Base-by-base conservation (phyloP, 92 coral and sea anemone species). In the Epizoanthus ramosus region DNA sequence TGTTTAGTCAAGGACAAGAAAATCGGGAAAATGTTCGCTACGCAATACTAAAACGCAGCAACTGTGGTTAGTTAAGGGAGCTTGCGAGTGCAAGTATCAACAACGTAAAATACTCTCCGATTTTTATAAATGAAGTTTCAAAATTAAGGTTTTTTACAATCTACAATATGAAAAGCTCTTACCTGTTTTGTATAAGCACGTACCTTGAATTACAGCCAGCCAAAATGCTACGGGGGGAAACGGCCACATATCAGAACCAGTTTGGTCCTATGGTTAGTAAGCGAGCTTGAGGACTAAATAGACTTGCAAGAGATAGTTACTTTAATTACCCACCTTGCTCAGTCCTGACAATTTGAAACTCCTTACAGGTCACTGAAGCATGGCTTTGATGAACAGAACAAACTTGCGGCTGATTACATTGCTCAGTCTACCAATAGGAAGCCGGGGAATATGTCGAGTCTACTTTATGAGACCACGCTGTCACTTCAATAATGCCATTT, bases 321-420 rank as follows among this genome's bases (percentile, higher is more conserved):
- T 16, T 39, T 61, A 22, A 61, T 77, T 77, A 77, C 82, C 22
- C 82, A 77, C 71, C 82, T 61, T 43, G 25, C n/a, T 39, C 66
- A 39, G 13, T 13, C 68, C 14, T 39, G 79, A 74, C 65, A 61
- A 9, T 37, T 37, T 31, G 25, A 59, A 69, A 77, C 82, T 6
- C 63, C 70, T 77, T 61, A 37, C 37, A 59, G 23, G 60, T 52
- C 47, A 61, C 70, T 58, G 23, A 41, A 58, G 31, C 64, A 59
- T 54, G 37, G 33, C 57, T 76, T 33, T 76, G 57, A 22, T 57
- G 28, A 4, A n/a, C 70, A 59, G 39, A 76, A 68, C 70, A 76
- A 59, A 76, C 81, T 21, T 9, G 3, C 0, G 17, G 8, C 28
- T 60, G 28, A 60, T 76, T 41, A 21, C 18, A 58, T 37, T n/a